These are phyloP conservation scores for Medauroidea extradentata DNA, from an alignment of 1,140 invertebrate species.

Conservation along the genomic window DNA sequence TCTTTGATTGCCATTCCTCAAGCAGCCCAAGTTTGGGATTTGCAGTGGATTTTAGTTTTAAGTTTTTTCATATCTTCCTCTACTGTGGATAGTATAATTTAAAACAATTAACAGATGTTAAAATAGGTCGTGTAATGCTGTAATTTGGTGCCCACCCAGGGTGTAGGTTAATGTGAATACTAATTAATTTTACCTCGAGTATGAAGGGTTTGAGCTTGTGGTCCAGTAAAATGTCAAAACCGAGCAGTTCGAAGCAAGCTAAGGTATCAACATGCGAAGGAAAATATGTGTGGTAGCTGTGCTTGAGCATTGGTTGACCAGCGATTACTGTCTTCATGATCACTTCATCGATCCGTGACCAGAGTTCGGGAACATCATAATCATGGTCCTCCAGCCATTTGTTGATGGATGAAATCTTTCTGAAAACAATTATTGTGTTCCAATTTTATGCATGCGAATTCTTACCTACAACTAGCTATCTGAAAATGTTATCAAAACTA, in stretches of 20 bases:
- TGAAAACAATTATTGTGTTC: slow-evolving; percentile 33
- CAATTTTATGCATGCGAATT: not conserved
- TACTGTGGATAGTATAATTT: too few relatives aligned
- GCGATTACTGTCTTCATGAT: slow-evolving; percentile 86
- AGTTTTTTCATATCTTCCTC: too few relatives aligned
- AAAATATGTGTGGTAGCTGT: slow-evolving; percentile 84
- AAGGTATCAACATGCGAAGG: slow-evolving; percentile 76
- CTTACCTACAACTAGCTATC: slow-evolving; percentile 10
- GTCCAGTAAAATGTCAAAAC: slow-evolving; percentile 83
- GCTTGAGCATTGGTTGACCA: slow-evolving; percentile 77
- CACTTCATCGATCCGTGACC: slow-evolving; percentile 81
- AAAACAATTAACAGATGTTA: too few relatives aligned
- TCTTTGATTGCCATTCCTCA: too few relatives aligned
- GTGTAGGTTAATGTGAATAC: too few relatives aligned
- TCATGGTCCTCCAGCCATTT: slow-evolving; percentile 63
- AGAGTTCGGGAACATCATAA: slow-evolving; percentile 68
- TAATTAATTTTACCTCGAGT: slow-evolving; percentile 82
- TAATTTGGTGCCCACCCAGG: too few relatives aligned
- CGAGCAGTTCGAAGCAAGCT: slow-evolving; percentile 86
- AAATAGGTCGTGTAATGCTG: too few relatives aligned
- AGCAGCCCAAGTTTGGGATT: too few relatives aligned
- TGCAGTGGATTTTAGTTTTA: too few relatives aligned
- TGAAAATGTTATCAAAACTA: not conserved
- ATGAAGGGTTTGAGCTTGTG: slow-evolving; percentile 79
- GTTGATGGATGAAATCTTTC: slow-evolving; percentile 77